Percentiles rank a stretch among this genome's conserved stretches.
Conservation (phyloP, 2,888 invertebrate species). For the Drosophila tanythrix region DNA sequence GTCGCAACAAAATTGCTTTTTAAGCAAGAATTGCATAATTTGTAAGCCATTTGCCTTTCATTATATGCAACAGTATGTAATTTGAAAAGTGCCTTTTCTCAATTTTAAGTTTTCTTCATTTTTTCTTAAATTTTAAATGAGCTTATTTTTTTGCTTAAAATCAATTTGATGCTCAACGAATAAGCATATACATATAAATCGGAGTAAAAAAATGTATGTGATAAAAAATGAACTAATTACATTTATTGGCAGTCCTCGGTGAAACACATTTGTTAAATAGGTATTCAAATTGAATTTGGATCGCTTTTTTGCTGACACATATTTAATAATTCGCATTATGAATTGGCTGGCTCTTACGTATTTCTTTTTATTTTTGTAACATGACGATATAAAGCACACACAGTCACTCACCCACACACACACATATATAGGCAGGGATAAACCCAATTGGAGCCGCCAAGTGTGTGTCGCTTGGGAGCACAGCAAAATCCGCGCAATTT, state of each 20-base stretch:
- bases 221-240: conserved; percentile 19
- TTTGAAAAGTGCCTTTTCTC: conserved; percentile 15
- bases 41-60: conserved; percentile 55
- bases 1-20: conserved; percentile 68
- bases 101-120: conserved; percentile 9
- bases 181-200: background rate
- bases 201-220: background rate
- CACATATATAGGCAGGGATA: conserved; percentile 8
- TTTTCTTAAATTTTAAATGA: background rate
- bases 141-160: background rate
- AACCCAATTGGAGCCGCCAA: conserved; percentile 36
- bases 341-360: conserved; percentile 53
- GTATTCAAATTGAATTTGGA: conserved; percentile 21
- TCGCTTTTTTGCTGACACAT: conserved; percentile 56
- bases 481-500: conserved; percentile 71
- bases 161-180: background rate
- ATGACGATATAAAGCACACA: conserved; percentile 39
- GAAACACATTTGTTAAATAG: conserved; percentile 16
- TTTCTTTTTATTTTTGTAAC: conserved; percentile 17
- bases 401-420: background rate
- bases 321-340: conserved; percentile 40
- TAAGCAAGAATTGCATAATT: conserved; percentile 64
- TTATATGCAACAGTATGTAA: conserved; percentile 33
- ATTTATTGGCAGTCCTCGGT: conserved; percentile 8
- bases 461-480: conserved; percentile 61